Percentiles rank a stretch among this genome's conserved stretches.
Evolutionary conservation across 2,888 invertebrate genomes (phyloP).

Genomic region (Seira musarum): DNA sequence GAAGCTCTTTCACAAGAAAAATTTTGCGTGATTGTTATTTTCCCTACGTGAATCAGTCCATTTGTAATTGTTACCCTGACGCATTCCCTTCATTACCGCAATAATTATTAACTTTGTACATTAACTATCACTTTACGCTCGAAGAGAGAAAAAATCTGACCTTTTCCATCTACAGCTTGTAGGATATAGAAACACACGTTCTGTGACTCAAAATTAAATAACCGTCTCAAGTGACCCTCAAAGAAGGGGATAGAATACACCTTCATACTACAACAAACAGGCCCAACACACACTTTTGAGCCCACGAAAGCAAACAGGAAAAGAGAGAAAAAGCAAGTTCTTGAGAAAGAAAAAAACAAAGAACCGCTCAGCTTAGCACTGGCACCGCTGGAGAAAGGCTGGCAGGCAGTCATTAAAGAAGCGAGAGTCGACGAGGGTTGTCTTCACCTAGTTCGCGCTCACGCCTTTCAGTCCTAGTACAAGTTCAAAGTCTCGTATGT

Average conservation of each 20-base stretch:
- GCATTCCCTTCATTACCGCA: conserved; percentile 9
- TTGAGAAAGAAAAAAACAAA: too few species aligned
- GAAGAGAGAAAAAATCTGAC: background rate
- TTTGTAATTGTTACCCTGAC: background rate
- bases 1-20: background rate
- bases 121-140: conserved; percentile 11
- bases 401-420: conserved; percentile 14
- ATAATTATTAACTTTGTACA: conserved; percentile 17
- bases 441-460: background rate
- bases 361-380: background rate
- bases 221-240: conserved; percentile 11
- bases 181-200: background rate
- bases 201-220: background rate
- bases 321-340: background rate
- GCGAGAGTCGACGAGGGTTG: conserved; percentile 8
- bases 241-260: background rate
- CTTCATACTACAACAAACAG: background rate
- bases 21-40: background rate
- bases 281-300: background rate
- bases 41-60: background rate
- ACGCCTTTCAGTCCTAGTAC: background rate
- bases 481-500: too few species aligned
- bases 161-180: background rate
- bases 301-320: conserved; percentile 3
- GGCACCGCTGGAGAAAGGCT: conserved; percentile 3